phyloP scores from a whole-genome alignment of 2,113 vertebrate genomes.

The Solenodon paradoxus region DNA sequence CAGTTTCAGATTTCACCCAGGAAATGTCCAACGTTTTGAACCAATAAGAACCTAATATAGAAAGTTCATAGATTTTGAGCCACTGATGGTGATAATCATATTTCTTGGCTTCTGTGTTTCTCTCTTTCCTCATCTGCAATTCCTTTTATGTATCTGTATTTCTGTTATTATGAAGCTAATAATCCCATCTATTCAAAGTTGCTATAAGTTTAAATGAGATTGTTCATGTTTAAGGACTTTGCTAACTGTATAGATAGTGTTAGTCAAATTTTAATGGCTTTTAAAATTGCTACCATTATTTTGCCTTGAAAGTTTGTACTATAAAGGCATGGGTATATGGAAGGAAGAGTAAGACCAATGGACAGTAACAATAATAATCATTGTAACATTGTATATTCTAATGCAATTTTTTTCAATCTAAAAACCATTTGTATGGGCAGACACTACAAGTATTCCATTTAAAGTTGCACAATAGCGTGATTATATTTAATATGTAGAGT shows the following conservation, averaged over 20 bases:
- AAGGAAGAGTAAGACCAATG: not conserved
- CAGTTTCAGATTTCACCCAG: not conserved
- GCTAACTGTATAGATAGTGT: not conserved
- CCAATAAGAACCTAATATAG: not conserved
- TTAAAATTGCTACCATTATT: conserved; percentile 10
- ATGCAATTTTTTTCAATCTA: too few species aligned
- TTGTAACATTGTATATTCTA: not conserved
- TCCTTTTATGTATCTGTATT: not conserved
- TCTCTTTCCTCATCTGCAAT: not conserved
- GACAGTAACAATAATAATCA: not conserved
- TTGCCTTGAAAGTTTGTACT: conserved; percentile 5
- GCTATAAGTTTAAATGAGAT: not conserved
- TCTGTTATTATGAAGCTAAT: not conserved
- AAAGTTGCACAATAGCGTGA: too few species aligned
- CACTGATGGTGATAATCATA: not conserved
- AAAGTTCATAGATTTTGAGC: not conserved
- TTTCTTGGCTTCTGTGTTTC: not conserved
- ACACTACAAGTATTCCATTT: too few species aligned
- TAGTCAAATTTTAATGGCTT: conserved; percentile 25
- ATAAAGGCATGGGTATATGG: not conserved
- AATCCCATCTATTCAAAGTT: not conserved
- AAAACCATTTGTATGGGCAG: too few species aligned
- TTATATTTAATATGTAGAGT: too few species aligned
- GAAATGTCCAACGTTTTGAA: not conserved
- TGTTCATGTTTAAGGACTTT: conserved; percentile 23